Base-by-base conservation (phyloP, 2,888 invertebrate species). In the Drosophila bunnanda region DNA sequence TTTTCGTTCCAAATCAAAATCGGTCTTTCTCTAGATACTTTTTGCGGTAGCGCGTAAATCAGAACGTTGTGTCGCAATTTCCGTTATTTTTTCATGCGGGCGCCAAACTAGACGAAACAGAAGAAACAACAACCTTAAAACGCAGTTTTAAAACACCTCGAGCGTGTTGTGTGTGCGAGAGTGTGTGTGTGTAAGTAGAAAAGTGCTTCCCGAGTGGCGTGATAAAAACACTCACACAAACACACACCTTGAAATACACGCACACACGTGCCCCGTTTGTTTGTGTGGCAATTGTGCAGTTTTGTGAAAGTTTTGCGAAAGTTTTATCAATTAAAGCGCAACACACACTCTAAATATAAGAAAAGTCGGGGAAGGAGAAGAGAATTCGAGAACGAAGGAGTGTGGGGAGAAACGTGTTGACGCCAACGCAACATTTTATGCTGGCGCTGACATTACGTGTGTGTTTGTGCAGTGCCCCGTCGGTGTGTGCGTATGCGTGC, bases 111-210 rank as follows among this genome's bases (percentile, higher is more conserved):
- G 58, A 39, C 38, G 15, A 54, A 48, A 30, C 20, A 22, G 53
- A 44, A 53, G 52, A 64, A 56, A 68, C 50, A 57, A 67, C 69
- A 61, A 41, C 52, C 46, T 64, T 77, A 73, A 84, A 79, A 82
- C 87, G 84, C 70, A 83, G 67, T 87, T 74, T 61, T 39, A 71
- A 75, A 74, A 65, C 46, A 41, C 54, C 61, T 39, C 50, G 41
- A 61, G 50, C 43, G 65, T 61, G 52, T 44, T 56, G 13, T 48
- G 30, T 30, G 30, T 30, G 30, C 46, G 30, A 30, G 30, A 15
- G 15, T 44, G 25, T 34, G 25, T 34, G 41, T 52, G 57, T 61
- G 72, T 68, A 57, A 62, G 64, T 78, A 70, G 22, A 34, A 67
- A 54, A 61, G 55, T 61, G 62, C 39, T 61, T 36, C 25, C 38